Base-by-base conservation (phyloP, 2,888 invertebrate species). In the Drosophila prolongata region DNA sequence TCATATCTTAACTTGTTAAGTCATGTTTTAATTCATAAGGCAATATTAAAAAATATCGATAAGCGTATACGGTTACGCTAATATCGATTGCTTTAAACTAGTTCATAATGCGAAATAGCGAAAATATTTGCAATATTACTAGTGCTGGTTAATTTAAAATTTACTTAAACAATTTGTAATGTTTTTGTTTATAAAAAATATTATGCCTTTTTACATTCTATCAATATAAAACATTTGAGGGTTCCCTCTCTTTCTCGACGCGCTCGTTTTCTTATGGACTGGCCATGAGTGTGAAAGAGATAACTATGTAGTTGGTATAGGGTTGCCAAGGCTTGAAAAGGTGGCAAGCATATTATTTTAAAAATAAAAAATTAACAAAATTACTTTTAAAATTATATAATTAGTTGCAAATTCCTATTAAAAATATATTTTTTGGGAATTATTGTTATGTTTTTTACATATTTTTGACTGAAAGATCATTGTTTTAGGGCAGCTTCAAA, bases 231-330 rank as follows among this genome's bases (percentile, higher is more conserved):
- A 11, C 11, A 3, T 1, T 10, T 0, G 2, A 1, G 1, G 8
- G 13, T 27, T 16, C 9, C 11, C n/a, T 47, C 34, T 42, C 6
- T 40, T 14, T 19, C n/a, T 40, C 1, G 10, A 19, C 6, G 27
- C 13, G 43, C 6, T 80, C 70, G 64, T 19, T 34, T 40, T 60
- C 54, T 57, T 13, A 44, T 24, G 66, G 40, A 27, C 19, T n/a
- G 27, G 24, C 0, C 13, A 19, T 37, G 1, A 61, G 85, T 49
- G 61, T 38, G 66, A 80, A 57, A 35, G 76, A 59, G 85, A 75
- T 40, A 43, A 55, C 68, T 10, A 24, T 24, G 24, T 24, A 8
- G 35, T 6, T 30, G 0, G 10, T 24, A 3, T 42, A 87, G 87
- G 52, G 76, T 69, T 80, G 78, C 42, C 87, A 47, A 16, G 35